Evolutionary conservation across 2,888 invertebrate genomes (phyloP).

Genomic region (Mayetiola destructor): DNA sequence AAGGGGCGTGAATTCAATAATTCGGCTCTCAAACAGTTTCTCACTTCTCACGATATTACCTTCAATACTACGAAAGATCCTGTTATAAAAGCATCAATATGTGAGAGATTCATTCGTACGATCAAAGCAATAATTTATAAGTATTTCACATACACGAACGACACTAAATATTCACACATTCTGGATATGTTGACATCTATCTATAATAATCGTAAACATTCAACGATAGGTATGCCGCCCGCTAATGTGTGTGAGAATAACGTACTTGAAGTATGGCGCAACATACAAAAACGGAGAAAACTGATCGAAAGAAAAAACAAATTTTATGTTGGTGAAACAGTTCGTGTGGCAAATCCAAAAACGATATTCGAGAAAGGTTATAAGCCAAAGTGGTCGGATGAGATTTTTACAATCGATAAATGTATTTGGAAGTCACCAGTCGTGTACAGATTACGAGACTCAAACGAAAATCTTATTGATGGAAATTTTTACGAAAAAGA

Average conservation of each 20-base stretch:
- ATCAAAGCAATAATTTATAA: not conserved
- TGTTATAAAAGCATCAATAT: not conserved
- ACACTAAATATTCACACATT: not conserved
- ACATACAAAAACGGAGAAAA: not conserved
- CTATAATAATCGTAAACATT: not conserved
- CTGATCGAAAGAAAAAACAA: not conserved
- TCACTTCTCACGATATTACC: not conserved
- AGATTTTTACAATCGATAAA: not conserved
- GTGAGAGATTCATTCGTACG: not conserved
- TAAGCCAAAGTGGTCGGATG: not conserved
- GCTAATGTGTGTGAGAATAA: conserved; percentile 3
- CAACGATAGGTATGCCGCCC: not conserved
- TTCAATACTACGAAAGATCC: not conserved
- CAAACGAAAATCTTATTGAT: not conserved
- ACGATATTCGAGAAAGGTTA: conserved; percentile 10
- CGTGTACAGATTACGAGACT: not conserved
- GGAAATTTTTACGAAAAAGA: conserved; percentile 10
- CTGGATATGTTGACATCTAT: not conserved
- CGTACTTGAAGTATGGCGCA: not conserved
- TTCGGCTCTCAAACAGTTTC: not conserved
- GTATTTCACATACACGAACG: not conserved
- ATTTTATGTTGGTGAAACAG: not conserved
- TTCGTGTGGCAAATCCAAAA: conserved; percentile 4
- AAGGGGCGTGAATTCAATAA: not conserved
- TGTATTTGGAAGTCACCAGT: not conserved